These are phyloP conservation scores for Acridotheres tristis DNA, from an alignment of 2,797 vertebrate genomes.

Conservation along the genomic window DNA sequence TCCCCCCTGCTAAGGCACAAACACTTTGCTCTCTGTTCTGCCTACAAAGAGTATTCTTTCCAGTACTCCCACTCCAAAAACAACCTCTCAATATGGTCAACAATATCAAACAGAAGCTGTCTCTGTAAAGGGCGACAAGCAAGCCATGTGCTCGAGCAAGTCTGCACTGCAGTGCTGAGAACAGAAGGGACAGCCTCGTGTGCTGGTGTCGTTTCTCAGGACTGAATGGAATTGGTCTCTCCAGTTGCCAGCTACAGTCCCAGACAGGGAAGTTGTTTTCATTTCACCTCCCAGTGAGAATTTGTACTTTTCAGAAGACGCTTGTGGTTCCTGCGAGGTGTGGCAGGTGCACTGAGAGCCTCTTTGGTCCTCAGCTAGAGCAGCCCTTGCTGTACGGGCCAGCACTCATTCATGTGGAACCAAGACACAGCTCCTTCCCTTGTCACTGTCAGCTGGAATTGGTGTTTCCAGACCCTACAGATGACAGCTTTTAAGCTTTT, in stretches of 20 bases:
- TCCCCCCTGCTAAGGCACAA: not conserved
- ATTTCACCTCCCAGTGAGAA: not conserved
- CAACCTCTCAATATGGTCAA: constrained; percentile 37
- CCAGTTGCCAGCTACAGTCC: not conserved
- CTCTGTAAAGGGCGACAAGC: not conserved
- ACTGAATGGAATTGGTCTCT: not conserved
- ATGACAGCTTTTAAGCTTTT: not conserved
- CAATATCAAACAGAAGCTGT: constrained; percentile 22
- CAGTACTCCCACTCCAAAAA: constrained; percentile 30
- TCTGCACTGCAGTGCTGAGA: not conserved
- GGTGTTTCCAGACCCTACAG: not conserved
- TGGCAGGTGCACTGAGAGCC: not conserved
- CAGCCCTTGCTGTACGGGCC: not conserved
- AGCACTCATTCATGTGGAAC: not conserved
- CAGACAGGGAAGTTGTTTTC: not conserved
- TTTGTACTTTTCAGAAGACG: not conserved
- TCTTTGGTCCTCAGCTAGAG: not conserved
- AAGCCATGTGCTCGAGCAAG: constrained; percentile 6
- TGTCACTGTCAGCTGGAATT: not conserved
- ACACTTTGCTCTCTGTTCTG: constrained; percentile 28
- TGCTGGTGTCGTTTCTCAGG: not conserved
- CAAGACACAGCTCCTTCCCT: not conserved
- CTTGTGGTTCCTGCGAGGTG: not conserved
- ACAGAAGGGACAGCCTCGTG: not conserved
- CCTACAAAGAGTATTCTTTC: constrained; percentile 19